These are phyloP conservation scores for Percina caprodes DNA, from an alignment of 2,113 vertebrate genomes.

Conservation along the genomic window DNA sequence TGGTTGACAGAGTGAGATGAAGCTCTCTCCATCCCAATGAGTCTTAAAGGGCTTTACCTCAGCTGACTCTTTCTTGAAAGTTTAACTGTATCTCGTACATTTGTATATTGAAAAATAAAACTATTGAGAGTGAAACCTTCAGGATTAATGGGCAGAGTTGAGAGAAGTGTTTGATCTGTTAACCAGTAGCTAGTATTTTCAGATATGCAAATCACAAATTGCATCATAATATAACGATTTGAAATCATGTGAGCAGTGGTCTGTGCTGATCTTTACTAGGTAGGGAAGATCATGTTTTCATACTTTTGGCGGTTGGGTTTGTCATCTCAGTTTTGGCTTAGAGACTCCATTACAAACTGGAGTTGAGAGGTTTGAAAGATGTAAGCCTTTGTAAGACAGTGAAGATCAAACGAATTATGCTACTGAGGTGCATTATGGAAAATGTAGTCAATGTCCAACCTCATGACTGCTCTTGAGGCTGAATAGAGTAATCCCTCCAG, in stretches of 20 bases:
- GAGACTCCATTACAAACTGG: slow-evolving; percentile 12
- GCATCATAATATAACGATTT: slow-evolving; percentile 22
- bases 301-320: too few relatives aligned
- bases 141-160: background rate
- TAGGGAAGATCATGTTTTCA: too few relatives aligned
- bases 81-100: too few relatives aligned
- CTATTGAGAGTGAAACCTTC: slow-evolving; percentile 8
- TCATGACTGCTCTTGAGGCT: background rate
- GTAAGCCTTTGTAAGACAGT: too few relatives aligned
- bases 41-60: slow-evolving; percentile 15
- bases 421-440: too few relatives aligned
- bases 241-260: background rate
- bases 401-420: too few relatives aligned
- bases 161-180: slow-evolving; percentile 37
- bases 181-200: slow-evolving; percentile 12
- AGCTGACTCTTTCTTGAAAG: background rate
- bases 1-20: slow-evolving; percentile 12
- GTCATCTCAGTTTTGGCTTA: background rate
- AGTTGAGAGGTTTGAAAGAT: background rate
- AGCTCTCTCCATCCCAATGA: slow-evolving; percentile 1
- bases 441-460: background rate
- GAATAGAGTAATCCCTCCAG: background rate
- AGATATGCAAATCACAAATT: slow-evolving; percentile 30
- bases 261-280: background rate
- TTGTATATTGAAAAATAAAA: background rate